Conservation (phyloP, 2,888 invertebrate species). For the Amblyjoppa proteus region DNA sequence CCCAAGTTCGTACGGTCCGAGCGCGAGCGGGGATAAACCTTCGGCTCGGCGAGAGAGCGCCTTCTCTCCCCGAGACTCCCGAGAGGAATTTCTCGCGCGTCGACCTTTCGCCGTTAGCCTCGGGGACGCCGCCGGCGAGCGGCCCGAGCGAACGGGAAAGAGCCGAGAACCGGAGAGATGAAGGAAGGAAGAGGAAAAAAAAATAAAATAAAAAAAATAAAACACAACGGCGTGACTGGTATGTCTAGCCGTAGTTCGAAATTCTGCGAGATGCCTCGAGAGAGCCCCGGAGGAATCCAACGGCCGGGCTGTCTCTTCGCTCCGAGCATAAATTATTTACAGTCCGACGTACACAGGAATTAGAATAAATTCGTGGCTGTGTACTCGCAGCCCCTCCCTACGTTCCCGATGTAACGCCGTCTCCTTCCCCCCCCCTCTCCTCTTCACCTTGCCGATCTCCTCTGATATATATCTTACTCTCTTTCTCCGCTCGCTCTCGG, state of each 20-base stretch:
- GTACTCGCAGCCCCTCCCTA: neutral
- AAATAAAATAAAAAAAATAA: constrained; percentile 67
- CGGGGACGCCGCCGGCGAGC: constrained; percentile 60
- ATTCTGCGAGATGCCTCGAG: constrained; percentile 62
- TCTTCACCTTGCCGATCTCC: neutral
- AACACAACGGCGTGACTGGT: constrained; percentile 66
- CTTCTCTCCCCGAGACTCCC: constrained; percentile 39
- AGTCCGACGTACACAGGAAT: constrained; percentile 69
- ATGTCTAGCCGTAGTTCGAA: constrained; percentile 59
- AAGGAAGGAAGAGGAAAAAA: neutral
- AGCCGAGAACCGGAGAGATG: constrained; percentile 29
- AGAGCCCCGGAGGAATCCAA: constrained; percentile 60
- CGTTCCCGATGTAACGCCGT: neutral
- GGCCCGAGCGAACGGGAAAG: constrained; percentile 32
- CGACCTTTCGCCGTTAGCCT: constrained; percentile 70
- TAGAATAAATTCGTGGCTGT: constrained; percentile 76
- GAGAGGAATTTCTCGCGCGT: constrained; percentile 66
- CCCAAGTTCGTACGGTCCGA: neutral
- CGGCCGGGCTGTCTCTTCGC: constrained; percentile 31
- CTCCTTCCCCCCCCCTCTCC: constrained; percentile 6
- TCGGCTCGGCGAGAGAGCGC: neutral
- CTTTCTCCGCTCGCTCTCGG: constrained; percentile 17
- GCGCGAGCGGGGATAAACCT: neutral
- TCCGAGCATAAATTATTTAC: constrained; percentile 78
- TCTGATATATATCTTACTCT: neutral